Evolutionary conservation across 2,797 vertebrate genomes (phyloP).

Genomic region (Lepilemur ruficaudatus): DNA sequence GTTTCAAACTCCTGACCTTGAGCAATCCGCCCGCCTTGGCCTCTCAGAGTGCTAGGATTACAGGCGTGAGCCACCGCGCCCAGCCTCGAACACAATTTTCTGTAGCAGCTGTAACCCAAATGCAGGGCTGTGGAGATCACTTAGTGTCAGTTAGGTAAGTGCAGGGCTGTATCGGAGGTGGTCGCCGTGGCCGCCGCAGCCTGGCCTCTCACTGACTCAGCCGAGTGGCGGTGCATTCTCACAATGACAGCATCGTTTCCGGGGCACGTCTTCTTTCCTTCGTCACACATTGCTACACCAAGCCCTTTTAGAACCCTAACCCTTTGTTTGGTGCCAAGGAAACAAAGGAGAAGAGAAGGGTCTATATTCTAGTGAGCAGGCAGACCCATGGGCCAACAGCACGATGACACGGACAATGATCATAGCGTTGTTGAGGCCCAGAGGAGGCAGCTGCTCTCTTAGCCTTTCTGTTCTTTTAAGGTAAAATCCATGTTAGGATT

Average conservation of each 20-base stretch:
- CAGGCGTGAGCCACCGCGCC: too few relatives aligned
- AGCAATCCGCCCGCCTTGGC: too few relatives aligned
- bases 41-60: too few relatives aligned
- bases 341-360: neutral
- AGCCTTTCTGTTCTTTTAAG: neutral
- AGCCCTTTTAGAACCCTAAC: neutral
- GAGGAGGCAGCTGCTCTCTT: neutral
- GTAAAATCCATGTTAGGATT: neutral
- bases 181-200: neutral
- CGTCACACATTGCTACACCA: too few relatives aligned
- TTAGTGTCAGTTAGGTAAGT: neutral
- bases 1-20: too few relatives aligned
- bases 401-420: too few relatives aligned
- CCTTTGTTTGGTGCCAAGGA: neutral
- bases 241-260: fast-evolving
- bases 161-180: too few relatives aligned
- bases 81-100: neutral
- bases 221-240: neutral
- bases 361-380: neutral
- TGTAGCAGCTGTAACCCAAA: neutral
- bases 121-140: neutral
- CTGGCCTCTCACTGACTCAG: neutral
- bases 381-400: neutral
- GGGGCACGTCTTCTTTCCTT: neutral
- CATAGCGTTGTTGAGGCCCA: too few relatives aligned